Evolutionary conservation across 1,140 invertebrate species (phyloP), one percentile per base, ranked within the genome.

Genomic region (Colletes gigas): DNA sequence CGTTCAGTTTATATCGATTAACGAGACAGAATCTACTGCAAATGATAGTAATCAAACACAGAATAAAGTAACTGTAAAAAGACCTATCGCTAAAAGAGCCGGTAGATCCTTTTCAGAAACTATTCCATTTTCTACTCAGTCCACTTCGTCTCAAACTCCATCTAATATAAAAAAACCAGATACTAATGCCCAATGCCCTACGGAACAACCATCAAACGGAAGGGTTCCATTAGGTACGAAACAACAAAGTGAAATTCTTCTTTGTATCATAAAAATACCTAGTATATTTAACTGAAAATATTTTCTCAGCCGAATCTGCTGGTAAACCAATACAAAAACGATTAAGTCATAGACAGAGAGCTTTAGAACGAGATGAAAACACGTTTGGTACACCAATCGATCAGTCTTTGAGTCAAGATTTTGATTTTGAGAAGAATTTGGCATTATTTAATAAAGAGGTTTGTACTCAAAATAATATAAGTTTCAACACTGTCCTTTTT

Each of bases 351-450:
- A 91, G 89, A 66, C 91, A 93, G 83, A 93, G 91, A 78, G 91
- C 88, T 85, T 89, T 89, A 60, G 93, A 94, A 76, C 91, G 91
- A 79, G 94, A 95, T 87, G 95, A 95, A 84, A 94, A 95, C 57
- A 94, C 95, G 77, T 96, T 96, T 89, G 95, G 94, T 82, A 94
- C 94, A 55, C 94, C 94, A 7, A 93, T 95, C 39, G 94, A 95
- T 85, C 94, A 94, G 67, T 94, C 94, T 52, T 87, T 95, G 63
- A 92, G 94, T 80, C 95, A 97, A 89, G 97, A 98, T 85, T 98
- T 98, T 94, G 98, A 98, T 94, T 98, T 98, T 95, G 97, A 98
- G 91, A 98, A 97, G 82, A 98, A 98, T 94, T 93, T 98, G 21
- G 97, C 97, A 14, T 93, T 98, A 41, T 98, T 98, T 93, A 96